Evolutionary conservation across 2,797 vertebrate species (phyloP).

Genomic region (Rhynchotus rufescens): DNA sequence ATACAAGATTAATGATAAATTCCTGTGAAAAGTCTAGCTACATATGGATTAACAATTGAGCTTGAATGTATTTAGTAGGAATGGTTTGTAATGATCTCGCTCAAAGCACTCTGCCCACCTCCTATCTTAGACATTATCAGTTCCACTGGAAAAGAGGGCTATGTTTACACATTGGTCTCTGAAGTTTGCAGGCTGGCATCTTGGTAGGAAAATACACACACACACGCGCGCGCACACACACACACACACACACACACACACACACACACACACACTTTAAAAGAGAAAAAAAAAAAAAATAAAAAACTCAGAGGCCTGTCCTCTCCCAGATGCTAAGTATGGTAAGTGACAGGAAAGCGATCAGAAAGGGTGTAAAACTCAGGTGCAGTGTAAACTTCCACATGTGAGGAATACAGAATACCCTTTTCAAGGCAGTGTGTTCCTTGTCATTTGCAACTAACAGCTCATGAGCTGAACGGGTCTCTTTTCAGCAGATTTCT

Average conservation of each 20-base stretch:
- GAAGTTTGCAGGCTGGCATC: background rate
- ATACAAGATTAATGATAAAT: background rate
- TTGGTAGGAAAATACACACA: background rate
- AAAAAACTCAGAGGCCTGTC: background rate
- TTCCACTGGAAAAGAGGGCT: background rate
- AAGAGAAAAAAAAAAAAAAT: background rate
- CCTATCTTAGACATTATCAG: background rate
- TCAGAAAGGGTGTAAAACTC: background rate
- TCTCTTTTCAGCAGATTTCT: background rate
- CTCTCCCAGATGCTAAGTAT: background rate
- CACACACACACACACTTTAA: too few species aligned
- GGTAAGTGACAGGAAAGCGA: background rate
- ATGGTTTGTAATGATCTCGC: background rate
- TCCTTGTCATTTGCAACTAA: background rate
- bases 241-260: too few species aligned
- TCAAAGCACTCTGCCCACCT: background rate
- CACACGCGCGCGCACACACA: too few species aligned
- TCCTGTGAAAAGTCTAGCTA: background rate
- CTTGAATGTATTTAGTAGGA: background rate
- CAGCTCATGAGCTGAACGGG: background rate
- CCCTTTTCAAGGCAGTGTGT: slow-evolving; percentile 7
- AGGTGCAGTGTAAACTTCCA: background rate
- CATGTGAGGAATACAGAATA: background rate
- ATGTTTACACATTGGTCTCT: background rate
- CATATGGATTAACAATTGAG: background rate